phyloP scores from a whole-genome alignment of 2,113 vertebrate genomes.

The Prionailurus bengalensis region DNA sequence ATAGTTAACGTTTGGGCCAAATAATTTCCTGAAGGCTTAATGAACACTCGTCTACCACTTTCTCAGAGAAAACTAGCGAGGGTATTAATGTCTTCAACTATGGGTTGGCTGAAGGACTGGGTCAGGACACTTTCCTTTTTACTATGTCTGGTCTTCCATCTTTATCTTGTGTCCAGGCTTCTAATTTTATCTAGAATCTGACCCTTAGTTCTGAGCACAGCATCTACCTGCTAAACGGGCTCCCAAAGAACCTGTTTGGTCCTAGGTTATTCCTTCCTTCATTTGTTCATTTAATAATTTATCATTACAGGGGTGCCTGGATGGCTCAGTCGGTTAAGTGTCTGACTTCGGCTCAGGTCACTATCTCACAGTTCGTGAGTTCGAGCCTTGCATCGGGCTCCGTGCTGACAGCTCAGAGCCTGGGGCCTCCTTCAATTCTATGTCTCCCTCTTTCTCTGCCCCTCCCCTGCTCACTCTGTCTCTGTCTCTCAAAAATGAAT shows the following conservation, averaged over 20 bases:
- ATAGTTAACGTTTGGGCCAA: not conserved
- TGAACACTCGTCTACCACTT: not conserved
- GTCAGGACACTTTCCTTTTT: not conserved
- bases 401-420: too few species aligned
- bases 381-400: too few species aligned
- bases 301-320: not conserved
- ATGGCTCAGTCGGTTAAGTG: too few species aligned
- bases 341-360: too few species aligned
- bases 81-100: not conserved
- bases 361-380: too few species aligned
- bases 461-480: too few species aligned
- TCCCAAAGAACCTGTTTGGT: constrained; percentile 28
- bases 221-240: not conserved
- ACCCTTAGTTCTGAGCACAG: not conserved
- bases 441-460: too few species aligned
- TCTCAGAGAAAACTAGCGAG: constrained; percentile 11
- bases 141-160: not conserved
- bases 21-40: constrained; percentile 44
- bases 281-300: constrained; percentile 22
- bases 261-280: constrained; percentile 13
- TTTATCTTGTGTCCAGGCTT: constrained; percentile 3
- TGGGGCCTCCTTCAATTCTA: too few species aligned
- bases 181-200: not conserved
- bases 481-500: too few species aligned
- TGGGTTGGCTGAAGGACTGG: not conserved